These are phyloP conservation scores for Smittia aterrima DNA, from an alignment of 2,888 invertebrate genomes.

Conservation along the genomic window DNA sequence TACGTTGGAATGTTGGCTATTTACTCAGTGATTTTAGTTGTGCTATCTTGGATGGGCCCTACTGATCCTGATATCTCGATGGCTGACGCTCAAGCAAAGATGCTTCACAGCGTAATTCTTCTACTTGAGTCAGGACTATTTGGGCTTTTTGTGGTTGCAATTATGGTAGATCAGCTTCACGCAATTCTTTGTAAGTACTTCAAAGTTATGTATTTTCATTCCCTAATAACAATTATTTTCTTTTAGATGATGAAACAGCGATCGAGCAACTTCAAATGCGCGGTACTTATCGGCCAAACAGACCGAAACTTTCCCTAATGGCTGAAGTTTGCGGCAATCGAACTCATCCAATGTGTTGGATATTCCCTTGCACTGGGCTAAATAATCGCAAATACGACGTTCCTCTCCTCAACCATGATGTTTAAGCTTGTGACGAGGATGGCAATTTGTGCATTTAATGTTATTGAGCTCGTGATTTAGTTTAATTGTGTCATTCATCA, in stretches of 20 bases:
- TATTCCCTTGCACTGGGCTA: slow-evolving; percentile 65
- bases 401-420: slow-evolving; percentile 53
- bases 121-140: slow-evolving; percentile 79
- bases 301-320: slow-evolving; percentile 64
- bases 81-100: slow-evolving; percentile 67
- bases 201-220: not conserved
- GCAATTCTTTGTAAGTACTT: slow-evolving; percentile 57
- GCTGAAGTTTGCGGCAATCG: slow-evolving; percentile 73
- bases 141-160: slow-evolving; percentile 83
- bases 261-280: slow-evolving; percentile 73
- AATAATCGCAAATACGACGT: slow-evolving; percentile 51
- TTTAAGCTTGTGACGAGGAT: slow-evolving; percentile 45
- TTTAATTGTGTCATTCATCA: not conserved
- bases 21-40: slow-evolving; percentile 69
- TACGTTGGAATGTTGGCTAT: slow-evolving; percentile 68
- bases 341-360: slow-evolving; percentile 69
- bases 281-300: slow-evolving; percentile 64
- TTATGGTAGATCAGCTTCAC: slow-evolving; percentile 81
- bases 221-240: not conserved
- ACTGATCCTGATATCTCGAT: slow-evolving; percentile 65
- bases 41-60: slow-evolving; percentile 69
- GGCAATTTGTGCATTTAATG: not conserved
- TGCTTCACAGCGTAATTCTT: slow-evolving; percentile 81
- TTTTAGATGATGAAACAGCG: slow-evolving; percentile 77
- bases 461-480: not conserved